Evolutionary conservation across 2,888 invertebrate genomes (phyloP).

Genomic region (Xestia xanthographa): DNA sequence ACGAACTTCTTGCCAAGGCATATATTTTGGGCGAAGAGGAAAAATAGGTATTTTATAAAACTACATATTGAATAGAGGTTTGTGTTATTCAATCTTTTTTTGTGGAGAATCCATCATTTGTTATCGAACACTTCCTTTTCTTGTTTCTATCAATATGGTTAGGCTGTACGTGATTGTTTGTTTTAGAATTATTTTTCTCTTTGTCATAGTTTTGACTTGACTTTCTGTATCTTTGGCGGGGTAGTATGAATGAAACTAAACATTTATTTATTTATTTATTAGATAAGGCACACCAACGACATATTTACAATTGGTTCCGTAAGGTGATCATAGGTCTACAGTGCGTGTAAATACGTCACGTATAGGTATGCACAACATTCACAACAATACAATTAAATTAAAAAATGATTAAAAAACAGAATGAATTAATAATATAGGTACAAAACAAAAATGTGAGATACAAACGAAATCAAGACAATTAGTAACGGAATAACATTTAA

Average conservation of each 20-base stretch:
- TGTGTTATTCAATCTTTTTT: constrained; percentile 38
- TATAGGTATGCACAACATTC: too few species aligned
- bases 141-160: constrained; percentile 13
- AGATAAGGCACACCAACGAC: too few species aligned
- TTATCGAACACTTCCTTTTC: constrained; percentile 9
- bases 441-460: too few species aligned
- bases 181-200: neutral
- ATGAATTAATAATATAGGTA: too few species aligned
- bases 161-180: neutral
- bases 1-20: constrained; percentile 11
- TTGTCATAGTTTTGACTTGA: neutral
- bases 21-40: constrained; percentile 20
- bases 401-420: too few species aligned
- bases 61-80: constrained; percentile 37
- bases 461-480: too few species aligned
- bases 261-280: too few species aligned
- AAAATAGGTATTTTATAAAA: constrained; percentile 25
- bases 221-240: neutral
- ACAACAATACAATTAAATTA: too few species aligned
- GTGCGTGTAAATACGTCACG: too few species aligned
- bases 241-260: neutral
- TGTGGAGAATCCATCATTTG: constrained; percentile 7
- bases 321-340: too few species aligned
- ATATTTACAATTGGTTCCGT: too few species aligned
- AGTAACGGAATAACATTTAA: too few species aligned